Evolutionary conservation across 1,140 invertebrate genomes (phyloP), one percentile per base, ranked within the genome.

Genomic region (Listronotus oregonensis): DNA sequence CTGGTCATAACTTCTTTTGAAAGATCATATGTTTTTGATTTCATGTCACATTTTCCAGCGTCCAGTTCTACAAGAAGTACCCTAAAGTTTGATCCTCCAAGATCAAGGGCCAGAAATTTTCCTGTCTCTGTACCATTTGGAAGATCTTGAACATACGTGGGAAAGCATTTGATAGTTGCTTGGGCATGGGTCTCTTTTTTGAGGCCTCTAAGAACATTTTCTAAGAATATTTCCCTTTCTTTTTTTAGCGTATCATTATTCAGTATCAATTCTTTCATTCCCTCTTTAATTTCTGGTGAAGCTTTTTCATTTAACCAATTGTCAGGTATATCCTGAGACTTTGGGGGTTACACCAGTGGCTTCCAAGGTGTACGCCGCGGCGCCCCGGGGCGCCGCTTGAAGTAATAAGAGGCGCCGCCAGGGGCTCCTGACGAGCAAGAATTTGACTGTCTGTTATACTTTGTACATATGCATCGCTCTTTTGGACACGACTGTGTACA

Each of bases 81-180:
- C 64, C 97, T 87, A 82, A 99, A 99, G 80, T 99, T 99, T n/a
- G 97, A 99, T 0, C 97, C 97, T 32, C 97, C 97, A 69, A 99
- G 85, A 84, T 99, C 97, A 66, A 99, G 82, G 0, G 98, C 97
- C 73, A 99, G 81, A 79, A 96, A 98, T 82, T 97, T 94, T 47
- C 97, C 97, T 61, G 86, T 84, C 84, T 99, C 97, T 91, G 91
- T 91, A 68, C 97, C 97, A 81, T 96, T 93, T 0, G 97, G 97
- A 64, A 99, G 86, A 78, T 97, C 89, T 78, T 96, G 91, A 18
- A 99, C 96, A 76, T 96, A 99, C 0, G 97, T 98, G 15, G 76
- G 72, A 47, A 75, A 78, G 81, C 92, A 93, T 81, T 97, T 98
- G 7, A 97, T 89, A 55, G 87, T 87, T 0, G 96, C 85, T 14